phyloP scores from a whole-genome alignment of 2,113 vertebrate genomes.

The Hyaena hyaena region DNA sequence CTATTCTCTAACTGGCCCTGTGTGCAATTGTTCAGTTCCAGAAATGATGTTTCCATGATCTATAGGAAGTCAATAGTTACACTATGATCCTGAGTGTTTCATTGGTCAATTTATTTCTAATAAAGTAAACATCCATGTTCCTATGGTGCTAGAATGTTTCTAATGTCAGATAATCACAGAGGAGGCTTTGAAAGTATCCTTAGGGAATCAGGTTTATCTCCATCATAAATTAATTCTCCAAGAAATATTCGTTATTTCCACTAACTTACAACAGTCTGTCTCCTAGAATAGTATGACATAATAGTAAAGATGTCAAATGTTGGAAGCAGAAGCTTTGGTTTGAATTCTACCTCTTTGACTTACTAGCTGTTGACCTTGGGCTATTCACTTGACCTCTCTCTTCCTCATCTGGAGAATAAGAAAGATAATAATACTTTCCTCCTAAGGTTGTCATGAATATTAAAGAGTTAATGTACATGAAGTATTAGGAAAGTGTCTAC shows the following conservation, averaged over 20 bases:
- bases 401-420: neutral
- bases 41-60: neutral
- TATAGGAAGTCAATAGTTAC: neutral
- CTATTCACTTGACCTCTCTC: slow-evolving; percentile 40
- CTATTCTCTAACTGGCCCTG: neutral
- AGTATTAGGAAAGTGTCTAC: slow-evolving; percentile 15
- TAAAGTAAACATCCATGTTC: neutral
- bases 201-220: neutral
- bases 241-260: neutral
- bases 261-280: neutral
- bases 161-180: slow-evolving; percentile 20
- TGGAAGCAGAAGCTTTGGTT: neutral
- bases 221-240: slow-evolving; percentile 31
- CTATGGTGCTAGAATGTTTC: neutral
- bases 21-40: neutral
- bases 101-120: neutral
- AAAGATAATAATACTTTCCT: neutral
- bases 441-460: neutral
- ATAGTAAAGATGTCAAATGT: neutral
- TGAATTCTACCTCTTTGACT: neutral
- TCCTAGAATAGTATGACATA: neutral
- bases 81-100: neutral
- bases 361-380: neutral
- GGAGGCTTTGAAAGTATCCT: neutral
- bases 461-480: slow-evolving; percentile 29